phyloP scores from a whole-genome alignment of 2,888 invertebrate genomes.

The Athalia rosae region DNA sequence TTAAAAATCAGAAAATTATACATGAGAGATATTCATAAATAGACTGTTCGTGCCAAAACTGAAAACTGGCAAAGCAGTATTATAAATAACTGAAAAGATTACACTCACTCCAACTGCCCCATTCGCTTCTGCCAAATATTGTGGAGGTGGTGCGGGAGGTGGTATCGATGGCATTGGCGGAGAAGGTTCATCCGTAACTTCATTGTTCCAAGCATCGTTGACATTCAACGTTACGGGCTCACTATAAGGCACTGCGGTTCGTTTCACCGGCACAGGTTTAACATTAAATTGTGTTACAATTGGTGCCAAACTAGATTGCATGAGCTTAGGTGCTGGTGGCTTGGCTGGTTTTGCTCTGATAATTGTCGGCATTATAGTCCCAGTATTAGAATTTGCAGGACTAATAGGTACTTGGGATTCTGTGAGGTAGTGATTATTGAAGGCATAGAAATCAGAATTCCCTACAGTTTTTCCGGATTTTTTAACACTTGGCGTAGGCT shows the following conservation, averaged over 20 bases:
- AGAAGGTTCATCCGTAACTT: slow-evolving; percentile 74
- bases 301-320: slow-evolving; percentile 67
- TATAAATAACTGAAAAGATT: too few species aligned
- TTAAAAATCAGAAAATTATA: slow-evolving; percentile 18
- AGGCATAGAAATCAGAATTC: slow-evolving; percentile 64
- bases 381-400: slow-evolving; percentile 47
- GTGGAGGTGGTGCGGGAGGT: slow-evolving; percentile 83
- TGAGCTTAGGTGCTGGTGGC: slow-evolving; percentile 75
- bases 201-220: slow-evolving; percentile 42
- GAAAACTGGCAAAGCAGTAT: background rate
- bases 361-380: slow-evolving; percentile 81
- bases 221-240: slow-evolving; percentile 51
- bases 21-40: background rate
- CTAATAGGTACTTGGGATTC: slow-evolving; percentile 51
- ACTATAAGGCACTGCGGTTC: slow-evolving; percentile 46
- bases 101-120: too few species aligned
- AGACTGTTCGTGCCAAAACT: background rate
- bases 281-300: slow-evolving; percentile 9
- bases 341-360: slow-evolving; percentile 81
- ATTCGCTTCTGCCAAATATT: slow-evolving; percentile 64
- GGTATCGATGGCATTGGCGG: slow-evolving; percentile 88
- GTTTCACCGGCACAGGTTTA: slow-evolving; percentile 41
- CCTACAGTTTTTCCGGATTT: slow-evolving; percentile 54
- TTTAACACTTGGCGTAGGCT: slow-evolving; percentile 54
- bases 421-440: slow-evolving; percentile 55